Conservation (phyloP, 1,140 invertebrate species). For the Drosophila orena region DNA sequence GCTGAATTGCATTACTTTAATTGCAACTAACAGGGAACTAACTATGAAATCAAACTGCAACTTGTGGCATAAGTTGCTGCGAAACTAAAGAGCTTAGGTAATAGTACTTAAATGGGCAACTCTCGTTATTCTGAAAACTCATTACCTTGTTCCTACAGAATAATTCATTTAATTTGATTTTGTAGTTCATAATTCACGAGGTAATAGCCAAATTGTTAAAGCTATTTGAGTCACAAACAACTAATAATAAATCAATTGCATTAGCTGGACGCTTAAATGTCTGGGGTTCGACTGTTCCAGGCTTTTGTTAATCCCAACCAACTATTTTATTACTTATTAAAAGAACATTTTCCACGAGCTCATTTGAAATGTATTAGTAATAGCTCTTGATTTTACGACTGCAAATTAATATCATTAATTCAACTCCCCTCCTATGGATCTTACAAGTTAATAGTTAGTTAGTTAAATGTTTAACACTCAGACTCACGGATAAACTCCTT, state of each 20-base stretch:
- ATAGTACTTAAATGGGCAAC: not conserved
- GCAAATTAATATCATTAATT: too few species aligned
- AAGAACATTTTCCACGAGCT: too few species aligned
- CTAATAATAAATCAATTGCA: not conserved
- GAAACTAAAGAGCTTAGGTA: not conserved
- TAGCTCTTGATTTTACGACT: too few species aligned
- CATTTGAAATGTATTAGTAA: too few species aligned
- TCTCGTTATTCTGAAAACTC: slow-evolving; percentile 8
- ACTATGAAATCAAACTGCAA: slow-evolving; percentile 1
- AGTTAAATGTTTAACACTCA: not conserved
- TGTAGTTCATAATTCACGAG: slow-evolving; percentile 1
- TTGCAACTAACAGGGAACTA: slow-evolving; percentile 18
- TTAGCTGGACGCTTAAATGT: not conserved
- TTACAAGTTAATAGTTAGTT: too few species aligned
- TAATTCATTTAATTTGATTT: slow-evolving; percentile 28
- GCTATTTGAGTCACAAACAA: slow-evolving; percentile 1
- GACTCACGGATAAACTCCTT: slow-evolving; percentile 80
- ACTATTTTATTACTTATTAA: too few species aligned
- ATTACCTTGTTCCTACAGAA: slow-evolving; percentile 1
- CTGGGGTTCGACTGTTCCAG: too few species aligned
- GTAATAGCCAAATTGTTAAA: slow-evolving; percentile 3
- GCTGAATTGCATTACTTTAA: slow-evolving; percentile 28
- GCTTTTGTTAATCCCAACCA: too few species aligned
- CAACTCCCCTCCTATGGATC: too few species aligned
- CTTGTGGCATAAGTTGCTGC: slow-evolving; percentile 1